Conservation (phyloP, 2,113 vertebrate species). For the Bos javanicus region DNA sequence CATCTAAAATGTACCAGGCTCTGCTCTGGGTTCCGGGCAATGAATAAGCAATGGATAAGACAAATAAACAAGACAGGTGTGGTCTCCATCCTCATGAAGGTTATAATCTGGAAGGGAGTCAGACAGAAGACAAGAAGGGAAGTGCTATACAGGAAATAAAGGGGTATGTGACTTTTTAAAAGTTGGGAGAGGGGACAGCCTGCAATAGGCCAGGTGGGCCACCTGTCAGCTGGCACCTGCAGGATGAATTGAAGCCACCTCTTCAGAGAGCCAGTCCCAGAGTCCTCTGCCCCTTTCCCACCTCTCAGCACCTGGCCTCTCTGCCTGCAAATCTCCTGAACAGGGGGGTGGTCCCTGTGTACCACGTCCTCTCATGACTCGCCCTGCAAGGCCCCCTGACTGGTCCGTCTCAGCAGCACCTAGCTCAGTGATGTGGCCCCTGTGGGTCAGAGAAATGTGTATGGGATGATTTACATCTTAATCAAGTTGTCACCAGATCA, state of each 20-base stretch:
- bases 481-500: neutral
- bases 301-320: neutral
- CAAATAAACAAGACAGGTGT: neutral
- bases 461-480: neutral
- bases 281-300: neutral
- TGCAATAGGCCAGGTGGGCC: neutral
- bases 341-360: neutral
- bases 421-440: neutral
- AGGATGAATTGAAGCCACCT: neutral
- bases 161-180: neutral
- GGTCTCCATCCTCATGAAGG: neutral
- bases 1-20: neutral
- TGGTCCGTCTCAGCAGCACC: neutral
- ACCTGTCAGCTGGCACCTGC: neutral
- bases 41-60: neutral
- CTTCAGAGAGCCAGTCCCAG: neutral
- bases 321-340: neutral
- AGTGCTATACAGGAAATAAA: neutral
- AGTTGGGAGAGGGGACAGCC: neutral
- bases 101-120: neutral
- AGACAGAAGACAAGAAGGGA: neutral
- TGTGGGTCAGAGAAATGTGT: neutral
- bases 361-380: neutral
- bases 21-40: neutral
- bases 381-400: neutral